Evolutionary conservation across 53 echinoderm and acorn worm species (phyloP), one percentile per base, ranked within the genome.

Genomic region (Glandiceps talaboti): DNA sequence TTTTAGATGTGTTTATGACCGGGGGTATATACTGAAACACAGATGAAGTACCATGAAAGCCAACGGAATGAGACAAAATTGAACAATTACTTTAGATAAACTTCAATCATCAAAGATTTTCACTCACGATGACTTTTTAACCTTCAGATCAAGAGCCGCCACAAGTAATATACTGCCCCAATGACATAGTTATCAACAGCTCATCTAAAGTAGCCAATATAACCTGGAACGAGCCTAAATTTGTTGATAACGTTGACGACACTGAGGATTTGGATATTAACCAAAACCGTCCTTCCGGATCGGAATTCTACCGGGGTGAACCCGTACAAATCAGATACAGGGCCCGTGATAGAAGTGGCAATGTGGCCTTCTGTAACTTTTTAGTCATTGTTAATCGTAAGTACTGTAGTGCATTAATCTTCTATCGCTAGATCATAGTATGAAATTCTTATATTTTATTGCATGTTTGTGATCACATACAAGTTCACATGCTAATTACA

Each of bases 301-400:
- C 77, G 0, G 29, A 20, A 1, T 88, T 88, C 33, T 77, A 26
- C 79, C 73, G 81, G 77, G 83, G 84, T 20, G 29, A 80, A 26
- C 31, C 31, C 28, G 27, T n/a, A 25, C 64, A 45, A 20, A 30
- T 88, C 20, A 29, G 31, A 27, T 84, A 84, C 77, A 64, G 6
- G 30, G 91, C 86, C 25, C 28, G 30, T 75, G 88, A 91, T 29
- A 1, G 29, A 0, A 79, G 79, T 0, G 86, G 80, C 14, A 91
- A 88, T 31, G 27, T 14, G 10, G 88, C 45, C 1, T 81, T 32
- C 20, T 91, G 91, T 81, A 82, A 84, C 10, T 91, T 91, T 31
- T 84, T 80, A 0, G 91, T 91, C 1, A 32, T 32, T 28, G 82
- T 91, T 0, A 81, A 77, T 83, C 85, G 91, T 91, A 81, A 83